Evolutionary conservation across 2,888 invertebrate species (phyloP).

Genomic region (Acronicta psi): DNA sequence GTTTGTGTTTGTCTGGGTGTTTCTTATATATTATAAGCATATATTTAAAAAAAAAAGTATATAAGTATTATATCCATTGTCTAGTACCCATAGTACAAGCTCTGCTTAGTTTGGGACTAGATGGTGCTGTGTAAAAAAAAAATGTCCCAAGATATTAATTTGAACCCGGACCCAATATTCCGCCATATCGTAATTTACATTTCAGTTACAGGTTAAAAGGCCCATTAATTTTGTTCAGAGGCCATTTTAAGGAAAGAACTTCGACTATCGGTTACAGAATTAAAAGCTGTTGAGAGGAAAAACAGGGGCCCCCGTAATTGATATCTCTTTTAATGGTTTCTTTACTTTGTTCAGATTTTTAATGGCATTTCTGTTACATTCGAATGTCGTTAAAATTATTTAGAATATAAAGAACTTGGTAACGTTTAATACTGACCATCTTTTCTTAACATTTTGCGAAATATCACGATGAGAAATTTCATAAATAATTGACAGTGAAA

Average conservation of each 20-base stretch:
- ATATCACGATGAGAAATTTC: too few relatives aligned
- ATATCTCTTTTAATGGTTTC: conserved; percentile 41
- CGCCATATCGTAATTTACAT: conserved; percentile 24
- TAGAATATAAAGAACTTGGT: neutral
- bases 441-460: too few relatives aligned
- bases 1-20: too few relatives aligned
- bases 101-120: too few relatives aligned
- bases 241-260: conserved; percentile 47
- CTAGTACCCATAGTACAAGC: too few relatives aligned
- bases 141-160: too few relatives aligned
- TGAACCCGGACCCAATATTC: conserved; percentile 22
- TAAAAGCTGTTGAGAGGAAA: conserved; percentile 35
- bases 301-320: conserved; percentile 32
- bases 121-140: too few relatives aligned
- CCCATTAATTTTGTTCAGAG: conserved; percentile 39
- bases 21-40: too few relatives aligned
- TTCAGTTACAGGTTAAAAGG: conserved; percentile 15
- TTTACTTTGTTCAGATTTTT: conserved; percentile 14
- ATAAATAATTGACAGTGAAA: too few relatives aligned
- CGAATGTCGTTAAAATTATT: neutral
- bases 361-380: neutral
- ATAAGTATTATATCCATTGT: too few relatives aligned
- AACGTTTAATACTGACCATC: too few relatives aligned
- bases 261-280: conserved; percentile 48
- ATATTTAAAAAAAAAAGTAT: too few relatives aligned